Evolutionary conservation across 53 echinoderm and acorn worm genomes (phyloP).

Genomic region (Patiria pectinifera): DNA sequence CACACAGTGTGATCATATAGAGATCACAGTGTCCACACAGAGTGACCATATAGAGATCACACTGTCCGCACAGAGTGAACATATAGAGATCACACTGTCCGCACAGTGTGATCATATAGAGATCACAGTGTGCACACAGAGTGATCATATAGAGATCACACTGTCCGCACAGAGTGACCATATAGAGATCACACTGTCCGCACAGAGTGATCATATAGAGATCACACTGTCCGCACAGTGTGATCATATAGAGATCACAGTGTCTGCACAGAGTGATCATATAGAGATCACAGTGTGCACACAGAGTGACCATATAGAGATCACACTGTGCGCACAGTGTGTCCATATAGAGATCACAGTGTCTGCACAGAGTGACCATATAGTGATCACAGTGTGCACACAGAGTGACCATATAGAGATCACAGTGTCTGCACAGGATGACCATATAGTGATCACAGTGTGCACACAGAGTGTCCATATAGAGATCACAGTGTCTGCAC

Average conservation of each 20-base stretch:
- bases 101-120: not conserved
- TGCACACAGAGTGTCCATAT: slow-evolving; percentile 14
- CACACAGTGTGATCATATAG: not conserved
- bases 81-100: slow-evolving; percentile 1
- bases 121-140: not conserved
- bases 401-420: slow-evolving; percentile 9
- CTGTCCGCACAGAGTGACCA: not conserved
- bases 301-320: not conserved
- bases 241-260: not conserved
- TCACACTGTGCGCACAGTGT: too few relatives aligned
- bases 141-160: slow-evolving; percentile 6
- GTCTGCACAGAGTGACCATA: not conserved
- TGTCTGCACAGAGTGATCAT: not conserved
- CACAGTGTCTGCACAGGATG: not conserved
- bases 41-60: too few relatives aligned
- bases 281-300: not conserved
- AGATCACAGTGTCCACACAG: too few relatives aligned
- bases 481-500: slow-evolving; percentile 1
- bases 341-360: not conserved
- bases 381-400: not conserved
- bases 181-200: too few relatives aligned
- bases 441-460: not conserved
- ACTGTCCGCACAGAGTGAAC: not conserved
- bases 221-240: too few relatives aligned
- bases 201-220: too few relatives aligned